Evolutionary conservation across 2,113 vertebrate genomes (phyloP), one percentile per base, ranked within the genome.

Genomic region (Bombycilla garrulus): DNA sequence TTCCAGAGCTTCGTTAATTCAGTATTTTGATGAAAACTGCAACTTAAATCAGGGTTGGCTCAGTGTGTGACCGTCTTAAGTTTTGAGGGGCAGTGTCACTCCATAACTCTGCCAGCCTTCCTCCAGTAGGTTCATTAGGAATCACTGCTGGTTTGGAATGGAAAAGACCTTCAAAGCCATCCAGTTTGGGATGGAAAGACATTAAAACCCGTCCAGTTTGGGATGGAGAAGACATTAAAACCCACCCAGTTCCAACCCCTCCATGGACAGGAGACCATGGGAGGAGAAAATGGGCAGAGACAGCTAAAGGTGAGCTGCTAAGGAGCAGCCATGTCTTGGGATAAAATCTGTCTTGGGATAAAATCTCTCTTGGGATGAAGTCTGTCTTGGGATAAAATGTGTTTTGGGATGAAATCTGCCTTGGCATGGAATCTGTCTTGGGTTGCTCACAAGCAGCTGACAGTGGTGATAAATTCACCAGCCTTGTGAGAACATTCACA

Each of bases 61-160:
- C 42, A 0, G 0, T 4, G 44, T 3, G 33, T 2, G 4, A 2
- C 51, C 2, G 4, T 31, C 7, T 6, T 9, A 7, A 20, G 31
- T 5, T 23, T 38, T 40, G 8, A 25, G 61, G 58, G 42, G 40
- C 26, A 9, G 11, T 2, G 8, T 47, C 61, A 11, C 23, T 48
- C 24, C 7, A 0, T 15, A 24, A 11, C 29, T 54, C 12, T 24
- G 44, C 28, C 65, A 35, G 21, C 16, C 7, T 67, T 78, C 28
- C 29, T 58, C 48, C 44, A 17, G 0, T 5, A 3, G 2, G 12
- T 26, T 72, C 65, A 31, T 61, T 11, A 10, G 62, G 70, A 35
- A 22, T 47, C 53, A 18, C n/a, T 17, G 38, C 7, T 35, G 20
- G 5, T n/a, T 38, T 38, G 38, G 38, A 12, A 16, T 69, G 47